Evolutionary conservation across 2,113 vertebrate genomes (phyloP).

Genomic region (Sapayoa aenigma): DNA sequence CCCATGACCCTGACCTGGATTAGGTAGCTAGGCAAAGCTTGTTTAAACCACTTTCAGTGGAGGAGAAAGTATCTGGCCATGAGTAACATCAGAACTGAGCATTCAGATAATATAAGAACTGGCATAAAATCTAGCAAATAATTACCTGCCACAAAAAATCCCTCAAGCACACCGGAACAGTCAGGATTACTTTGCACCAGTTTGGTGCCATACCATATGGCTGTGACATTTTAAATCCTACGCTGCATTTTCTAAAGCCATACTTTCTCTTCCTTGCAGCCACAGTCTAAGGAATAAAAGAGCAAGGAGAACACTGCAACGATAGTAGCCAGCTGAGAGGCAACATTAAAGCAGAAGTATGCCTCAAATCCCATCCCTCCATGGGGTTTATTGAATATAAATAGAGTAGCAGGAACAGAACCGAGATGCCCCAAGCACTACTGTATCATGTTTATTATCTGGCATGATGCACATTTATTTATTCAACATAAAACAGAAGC

Average conservation of each 20-base stretch:
- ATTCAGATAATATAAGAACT: background rate
- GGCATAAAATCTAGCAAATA: background rate
- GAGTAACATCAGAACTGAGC: background rate
- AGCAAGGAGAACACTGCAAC: background rate
- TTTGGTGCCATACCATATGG: background rate
- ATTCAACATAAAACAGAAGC: constrained; percentile 16
- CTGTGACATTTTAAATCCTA: background rate
- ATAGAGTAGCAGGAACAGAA: constrained; percentile 22
- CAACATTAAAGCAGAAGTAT: constrained; percentile 27
- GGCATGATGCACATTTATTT: constrained; percentile 22
- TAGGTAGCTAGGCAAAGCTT: background rate
- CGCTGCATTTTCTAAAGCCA: background rate
- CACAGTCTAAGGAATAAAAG: constrained; percentile 1
- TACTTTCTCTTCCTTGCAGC: constrained; percentile 21
- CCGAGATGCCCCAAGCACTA: background rate
- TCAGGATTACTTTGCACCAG: background rate
- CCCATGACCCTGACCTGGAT: background rate
- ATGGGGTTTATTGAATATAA: constrained; percentile 20
- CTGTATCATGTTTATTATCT: constrained; percentile 14
- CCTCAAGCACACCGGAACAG: background rate
- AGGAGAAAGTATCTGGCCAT: background rate
- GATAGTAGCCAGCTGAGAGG: constrained; percentile 21
- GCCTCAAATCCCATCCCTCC: background rate
- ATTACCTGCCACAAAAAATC: background rate
- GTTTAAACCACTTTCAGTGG: background rate